phyloP scores from a whole-genome alignment of 1,140 invertebrate genomes.

The Dinothrombium tinctorium region DNA sequence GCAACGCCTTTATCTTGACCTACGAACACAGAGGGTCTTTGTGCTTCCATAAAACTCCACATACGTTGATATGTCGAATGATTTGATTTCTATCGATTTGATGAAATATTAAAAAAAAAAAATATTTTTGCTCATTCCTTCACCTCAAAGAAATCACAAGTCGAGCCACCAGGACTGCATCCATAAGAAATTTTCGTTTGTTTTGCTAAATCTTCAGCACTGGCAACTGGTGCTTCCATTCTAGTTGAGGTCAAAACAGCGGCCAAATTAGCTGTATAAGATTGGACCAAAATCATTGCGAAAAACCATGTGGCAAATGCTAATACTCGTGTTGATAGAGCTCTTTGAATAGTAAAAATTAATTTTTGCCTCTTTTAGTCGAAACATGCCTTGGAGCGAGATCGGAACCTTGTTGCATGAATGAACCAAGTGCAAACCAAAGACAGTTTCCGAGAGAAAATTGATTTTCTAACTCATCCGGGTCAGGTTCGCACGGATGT shows the following conservation, averaged over 20 bases:
- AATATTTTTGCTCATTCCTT: conserved; percentile 14
- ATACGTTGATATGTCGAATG: conserved; percentile 55
- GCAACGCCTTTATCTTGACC: conserved; percentile 59
- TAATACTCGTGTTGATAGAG: conserved; percentile 22
- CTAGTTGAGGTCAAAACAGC: conserved; percentile 88
- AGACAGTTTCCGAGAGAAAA: conserved; percentile 23
- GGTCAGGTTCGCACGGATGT: conserved; percentile 15
- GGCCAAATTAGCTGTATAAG: conserved; percentile 38
- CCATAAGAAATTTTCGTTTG: conserved; percentile 94
- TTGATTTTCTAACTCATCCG: conserved; percentile 18
- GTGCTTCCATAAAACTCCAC: conserved; percentile 58
- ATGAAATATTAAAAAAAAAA: too few species aligned
- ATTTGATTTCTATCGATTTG: conserved; percentile 41
- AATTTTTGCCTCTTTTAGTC: too few species aligned
- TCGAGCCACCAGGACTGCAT: conserved; percentile 69
- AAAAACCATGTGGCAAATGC: conserved; percentile 30
- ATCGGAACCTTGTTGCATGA: conserved; percentile 26
- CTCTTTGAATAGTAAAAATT: too few species aligned
- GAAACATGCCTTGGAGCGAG: conserved; percentile 22
- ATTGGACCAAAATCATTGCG: conserved; percentile 31
- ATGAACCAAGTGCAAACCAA: conserved; percentile 26
- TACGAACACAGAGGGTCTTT: conserved; percentile 50
- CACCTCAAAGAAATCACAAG: conserved; percentile 73
- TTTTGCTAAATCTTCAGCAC: conserved; percentile 79
- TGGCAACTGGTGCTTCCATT: conserved; percentile 86